These are phyloP conservation scores for Platyrinchus mystaceus DNA, from an alignment of 2,797 vertebrate species.

Conservation along the genomic window DNA sequence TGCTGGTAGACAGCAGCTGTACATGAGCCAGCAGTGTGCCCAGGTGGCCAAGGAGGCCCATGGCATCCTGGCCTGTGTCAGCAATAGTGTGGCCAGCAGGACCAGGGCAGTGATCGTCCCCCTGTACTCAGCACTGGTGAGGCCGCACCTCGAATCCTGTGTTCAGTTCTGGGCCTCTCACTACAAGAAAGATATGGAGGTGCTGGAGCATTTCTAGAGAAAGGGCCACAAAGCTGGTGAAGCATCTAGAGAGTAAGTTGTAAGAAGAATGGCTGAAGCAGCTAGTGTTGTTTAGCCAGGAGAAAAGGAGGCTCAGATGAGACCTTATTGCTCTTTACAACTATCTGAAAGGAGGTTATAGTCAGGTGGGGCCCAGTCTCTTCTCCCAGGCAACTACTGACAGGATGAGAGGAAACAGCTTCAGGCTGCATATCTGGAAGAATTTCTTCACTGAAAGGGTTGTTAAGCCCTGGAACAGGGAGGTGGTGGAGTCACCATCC, in stretches of 20 bases:
- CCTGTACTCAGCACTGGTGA: rapidly evolving
- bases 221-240: not conserved
- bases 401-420: not conserved
- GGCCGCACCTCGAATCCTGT: rapidly evolving
- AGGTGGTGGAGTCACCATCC: not conserved
- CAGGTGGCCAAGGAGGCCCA: not conserved
- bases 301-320: not conserved
- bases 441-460: not conserved
- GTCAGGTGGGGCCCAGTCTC: not conserved
- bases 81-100: not conserved
- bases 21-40: not conserved
- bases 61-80: not conserved
- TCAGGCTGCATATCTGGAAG: not conserved
- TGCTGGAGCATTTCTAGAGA: not conserved
- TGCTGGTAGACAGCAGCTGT: not conserved
- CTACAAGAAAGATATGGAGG: rapidly evolving
- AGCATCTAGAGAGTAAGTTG: not conserved
- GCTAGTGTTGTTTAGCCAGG: not conserved
- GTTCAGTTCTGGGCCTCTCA: not conserved
- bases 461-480: not conserved
- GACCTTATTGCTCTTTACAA: not conserved
- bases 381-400: not conserved
- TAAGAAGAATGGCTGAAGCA: not conserved
- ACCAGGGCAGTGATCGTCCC: not conserved
- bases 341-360: not conserved